These are phyloP conservation scores for Prolemur simus DNA, from an alignment of 2,113 vertebrate species.

Conservation along the genomic window DNA sequence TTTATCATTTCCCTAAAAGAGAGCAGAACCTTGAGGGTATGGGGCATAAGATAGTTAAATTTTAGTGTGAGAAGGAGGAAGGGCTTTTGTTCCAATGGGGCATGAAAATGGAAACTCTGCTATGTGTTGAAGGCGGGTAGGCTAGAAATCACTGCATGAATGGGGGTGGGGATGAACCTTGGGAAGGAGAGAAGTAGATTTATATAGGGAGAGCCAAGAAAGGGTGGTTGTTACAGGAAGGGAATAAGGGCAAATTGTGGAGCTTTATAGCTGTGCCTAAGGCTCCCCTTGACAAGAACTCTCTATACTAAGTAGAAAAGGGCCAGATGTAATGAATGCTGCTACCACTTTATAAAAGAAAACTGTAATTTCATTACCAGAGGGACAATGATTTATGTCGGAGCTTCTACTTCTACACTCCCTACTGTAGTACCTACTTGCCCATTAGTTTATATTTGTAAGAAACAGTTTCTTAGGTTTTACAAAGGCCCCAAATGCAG, in stretches of 20 bases:
- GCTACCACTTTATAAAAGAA: slow-evolving; percentile 32
- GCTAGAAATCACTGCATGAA: background rate
- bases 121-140: background rate
- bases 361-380: background rate
- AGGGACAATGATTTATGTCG: background rate
- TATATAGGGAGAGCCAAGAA: background rate
- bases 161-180: background rate
- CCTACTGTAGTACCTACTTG: background rate
- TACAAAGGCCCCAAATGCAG: background rate
- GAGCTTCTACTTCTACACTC: background rate
- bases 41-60: background rate
- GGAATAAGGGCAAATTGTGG: background rate
- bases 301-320: background rate
- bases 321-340: background rate
- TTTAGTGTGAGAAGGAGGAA: background rate
- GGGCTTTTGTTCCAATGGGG: background rate
- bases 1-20: background rate
- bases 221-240: background rate
- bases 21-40: background rate
- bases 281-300: background rate
- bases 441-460: background rate
- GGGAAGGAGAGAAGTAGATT: background rate
- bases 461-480: background rate
- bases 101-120: background rate
- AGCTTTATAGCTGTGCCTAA: background rate